Percentiles rank a stretch among this genome's conserved stretches.
Conservation (phyloP, 2,113 vertebrate species). For the Ramphastos sulfuratus region DNA sequence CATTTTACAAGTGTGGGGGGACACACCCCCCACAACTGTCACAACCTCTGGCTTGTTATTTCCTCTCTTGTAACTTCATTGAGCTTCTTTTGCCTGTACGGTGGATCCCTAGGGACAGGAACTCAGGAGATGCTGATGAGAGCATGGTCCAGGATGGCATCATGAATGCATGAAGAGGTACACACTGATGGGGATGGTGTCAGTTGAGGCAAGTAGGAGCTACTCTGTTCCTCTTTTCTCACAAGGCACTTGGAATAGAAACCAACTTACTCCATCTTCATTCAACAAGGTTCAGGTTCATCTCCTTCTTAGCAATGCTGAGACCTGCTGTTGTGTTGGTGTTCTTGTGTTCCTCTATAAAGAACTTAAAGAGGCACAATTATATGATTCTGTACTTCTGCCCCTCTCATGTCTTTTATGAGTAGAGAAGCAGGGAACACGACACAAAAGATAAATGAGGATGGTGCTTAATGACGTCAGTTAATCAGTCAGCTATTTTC, state of each 20-base stretch:
- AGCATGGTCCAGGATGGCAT: not conserved
- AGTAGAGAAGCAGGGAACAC: not conserved
- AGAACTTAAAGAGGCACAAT: not conserved
- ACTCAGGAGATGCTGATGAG: not conserved
- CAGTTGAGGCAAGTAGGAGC: not conserved
- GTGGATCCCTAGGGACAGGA: not conserved
- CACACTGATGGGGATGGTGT: fast-evolving
- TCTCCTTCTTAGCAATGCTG: fast-evolving
- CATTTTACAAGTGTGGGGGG: too few species aligned
- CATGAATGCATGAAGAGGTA: fast-evolving
- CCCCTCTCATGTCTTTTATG: not conserved
- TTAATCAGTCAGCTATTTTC: slow-evolving; percentile 16
- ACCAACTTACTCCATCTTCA: not conserved
- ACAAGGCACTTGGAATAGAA: fast-evolving
- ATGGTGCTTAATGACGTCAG: not conserved
- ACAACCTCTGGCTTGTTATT: not conserved
- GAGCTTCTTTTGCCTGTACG: not conserved
- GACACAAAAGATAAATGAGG: not conserved
- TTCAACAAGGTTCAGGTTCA: not conserved
- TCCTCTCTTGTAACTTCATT: not conserved
- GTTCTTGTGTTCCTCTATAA: not conserved
- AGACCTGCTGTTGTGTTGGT: fast-evolving
- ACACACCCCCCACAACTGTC: too few species aligned
- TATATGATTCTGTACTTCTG: not conserved
- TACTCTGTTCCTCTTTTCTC: not conserved